Percentiles rank a stretch among this genome's conserved stretches.
Conservation (phyloP, 2,888 invertebrate species). For the Nemoura dubitans region DNA sequence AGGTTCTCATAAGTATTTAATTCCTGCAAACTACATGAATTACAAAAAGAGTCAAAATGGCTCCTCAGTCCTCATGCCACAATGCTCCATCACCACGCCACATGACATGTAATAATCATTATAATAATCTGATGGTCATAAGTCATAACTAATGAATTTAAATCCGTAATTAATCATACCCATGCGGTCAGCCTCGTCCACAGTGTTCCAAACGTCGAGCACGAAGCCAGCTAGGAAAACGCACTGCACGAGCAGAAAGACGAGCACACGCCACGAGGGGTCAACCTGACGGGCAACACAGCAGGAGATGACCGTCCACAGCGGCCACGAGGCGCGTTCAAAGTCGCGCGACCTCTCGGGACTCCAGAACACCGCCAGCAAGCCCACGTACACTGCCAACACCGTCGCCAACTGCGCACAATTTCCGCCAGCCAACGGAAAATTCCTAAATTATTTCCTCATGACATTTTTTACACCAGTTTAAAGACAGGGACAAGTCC, state of each 20-base stretch:
- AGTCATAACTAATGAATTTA: too few species aligned
- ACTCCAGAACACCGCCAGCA: slow-evolving; percentile 80
- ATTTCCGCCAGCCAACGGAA: slow-evolving; percentile 45
- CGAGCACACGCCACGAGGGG: slow-evolving; percentile 69
- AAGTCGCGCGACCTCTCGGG: slow-evolving; percentile 73
- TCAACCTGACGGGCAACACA: slow-evolving; percentile 66
- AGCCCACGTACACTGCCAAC: slow-evolving; percentile 73
- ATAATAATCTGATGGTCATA: too few species aligned
- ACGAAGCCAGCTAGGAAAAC: slow-evolving; percentile 73
- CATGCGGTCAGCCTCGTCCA: background rate
- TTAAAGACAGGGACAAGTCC: too few species aligned
- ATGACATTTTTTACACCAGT: too few species aligned
- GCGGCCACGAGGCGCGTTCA: slow-evolving; percentile 72
- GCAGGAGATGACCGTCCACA: slow-evolving; percentile 81
- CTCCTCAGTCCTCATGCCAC: too few species aligned
- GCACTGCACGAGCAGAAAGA: slow-evolving; percentile 63
- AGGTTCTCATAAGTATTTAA: too few species aligned
- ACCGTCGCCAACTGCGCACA: slow-evolving; percentile 72
- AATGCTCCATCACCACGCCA: too few species aligned
- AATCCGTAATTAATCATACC: background rate
- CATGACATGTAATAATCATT: too few species aligned
- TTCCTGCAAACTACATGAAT: too few species aligned
- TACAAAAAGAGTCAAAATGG: too few species aligned
- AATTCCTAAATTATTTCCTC: background rate
- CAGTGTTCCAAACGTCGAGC: slow-evolving; percentile 62